phyloP scores from a whole-genome alignment of 2,113 vertebrate species.

The Mus spicilegus region DNA sequence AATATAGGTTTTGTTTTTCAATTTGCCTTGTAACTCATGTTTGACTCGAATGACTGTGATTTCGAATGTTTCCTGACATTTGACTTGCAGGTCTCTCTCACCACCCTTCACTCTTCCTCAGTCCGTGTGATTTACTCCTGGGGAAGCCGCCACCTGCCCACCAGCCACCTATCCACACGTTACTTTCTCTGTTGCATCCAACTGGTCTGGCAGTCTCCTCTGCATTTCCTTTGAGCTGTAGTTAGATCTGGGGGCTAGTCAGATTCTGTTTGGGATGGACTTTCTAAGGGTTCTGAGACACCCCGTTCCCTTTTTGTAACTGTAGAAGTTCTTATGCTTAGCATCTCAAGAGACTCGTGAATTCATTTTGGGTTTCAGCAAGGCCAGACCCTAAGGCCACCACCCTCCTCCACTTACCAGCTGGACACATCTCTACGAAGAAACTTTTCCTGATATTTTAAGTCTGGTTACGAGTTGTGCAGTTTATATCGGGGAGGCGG shows the following conservation, averaged over 20 bases:
- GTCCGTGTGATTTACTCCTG: neutral
- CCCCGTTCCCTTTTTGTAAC: neutral
- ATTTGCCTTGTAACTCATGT: neutral
- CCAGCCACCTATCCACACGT: rapidly evolving
- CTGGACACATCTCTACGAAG: neutral
- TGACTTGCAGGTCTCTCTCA: rapidly evolving
- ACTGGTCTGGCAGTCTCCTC: neutral
- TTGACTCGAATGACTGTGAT: neutral
- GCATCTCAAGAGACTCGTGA: neutral
- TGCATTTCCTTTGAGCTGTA: neutral
- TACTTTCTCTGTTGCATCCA: rapidly evolving
- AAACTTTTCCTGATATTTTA: neutral
- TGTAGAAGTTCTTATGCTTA: rapidly evolving
- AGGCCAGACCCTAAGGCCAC: rapidly evolving
- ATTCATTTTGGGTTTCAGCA: neutral
- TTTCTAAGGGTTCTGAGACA: neutral
- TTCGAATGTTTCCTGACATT: neutral
- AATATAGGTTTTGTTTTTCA: neutral
- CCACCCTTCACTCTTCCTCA: rapidly evolving
- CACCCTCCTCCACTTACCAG: neutral
- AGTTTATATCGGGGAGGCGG: neutral
- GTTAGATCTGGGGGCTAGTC: neutral
- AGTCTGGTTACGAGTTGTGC: neutral
- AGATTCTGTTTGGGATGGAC: neutral
- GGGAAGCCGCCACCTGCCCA: neutral